phyloP scores from a whole-genome alignment of 2,888 invertebrate genomes.

The Pollenia angustigena region DNA sequence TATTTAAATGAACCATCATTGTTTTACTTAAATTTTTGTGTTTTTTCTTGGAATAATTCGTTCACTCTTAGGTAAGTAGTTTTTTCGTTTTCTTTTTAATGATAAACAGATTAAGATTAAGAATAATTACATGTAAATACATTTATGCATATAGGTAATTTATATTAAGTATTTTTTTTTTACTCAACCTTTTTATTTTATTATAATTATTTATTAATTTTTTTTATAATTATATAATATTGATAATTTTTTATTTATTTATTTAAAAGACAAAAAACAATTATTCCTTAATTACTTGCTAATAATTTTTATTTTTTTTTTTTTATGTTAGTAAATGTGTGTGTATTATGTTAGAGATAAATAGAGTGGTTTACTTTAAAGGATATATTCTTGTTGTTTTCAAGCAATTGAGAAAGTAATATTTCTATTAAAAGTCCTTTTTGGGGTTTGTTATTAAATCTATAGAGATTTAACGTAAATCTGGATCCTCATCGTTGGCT shows the following conservation, averaged over 20 bases:
- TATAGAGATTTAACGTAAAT: conserved; percentile 86
- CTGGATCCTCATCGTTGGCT: conserved; percentile 92
- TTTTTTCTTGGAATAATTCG: conserved; percentile 59
- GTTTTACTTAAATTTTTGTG: conserved; percentile 48
- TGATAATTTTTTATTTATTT: conserved; percentile 59
- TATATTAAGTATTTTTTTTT: conserved; percentile 52
- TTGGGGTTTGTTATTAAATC: background rate
- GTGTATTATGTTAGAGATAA: conserved; percentile 50
- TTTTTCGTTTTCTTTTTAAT: conserved; percentile 25
- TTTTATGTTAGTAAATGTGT: conserved; percentile 64
- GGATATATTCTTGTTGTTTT: conserved; percentile 43
- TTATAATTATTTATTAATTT: conserved; percentile 51
- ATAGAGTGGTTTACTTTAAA: conserved; percentile 54
- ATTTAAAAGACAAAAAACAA: conserved; percentile 72
- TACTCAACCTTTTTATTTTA: conserved; percentile 44
- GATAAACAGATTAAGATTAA: conserved; percentile 63
- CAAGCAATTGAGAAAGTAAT: conserved; percentile 43
- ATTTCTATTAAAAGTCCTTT: conserved; percentile 12
- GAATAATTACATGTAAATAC: conserved; percentile 64
- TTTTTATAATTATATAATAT: conserved; percentile 62
- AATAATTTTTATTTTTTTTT: conserved; percentile 56
- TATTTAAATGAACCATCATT: conserved; percentile 68
- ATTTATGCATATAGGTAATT: conserved; percentile 70
- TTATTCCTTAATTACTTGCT: conserved; percentile 57
- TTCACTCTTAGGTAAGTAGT: conserved; percentile 70